Evolutionary conservation across 2,888 invertebrate species (phyloP).

Genomic region (Hyposoter dolosus): DNA sequence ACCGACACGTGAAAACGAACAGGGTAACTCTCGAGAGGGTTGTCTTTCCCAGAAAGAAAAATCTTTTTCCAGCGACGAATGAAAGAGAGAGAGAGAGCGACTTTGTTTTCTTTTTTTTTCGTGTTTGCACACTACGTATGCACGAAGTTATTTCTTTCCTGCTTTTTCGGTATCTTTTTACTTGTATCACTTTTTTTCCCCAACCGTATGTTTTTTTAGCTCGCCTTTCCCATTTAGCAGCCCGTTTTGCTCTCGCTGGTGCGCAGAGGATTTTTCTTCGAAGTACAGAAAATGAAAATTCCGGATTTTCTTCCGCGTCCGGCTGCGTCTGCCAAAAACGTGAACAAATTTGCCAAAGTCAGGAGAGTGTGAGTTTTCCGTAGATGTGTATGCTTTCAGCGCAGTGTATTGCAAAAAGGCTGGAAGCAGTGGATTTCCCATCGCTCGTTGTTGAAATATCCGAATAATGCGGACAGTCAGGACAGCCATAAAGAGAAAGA

Average conservation of each 20-base stretch:
- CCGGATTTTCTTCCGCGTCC: not conserved
- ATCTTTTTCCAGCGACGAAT: slow-evolving; percentile 23
- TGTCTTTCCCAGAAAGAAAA: slow-evolving; percentile 31
- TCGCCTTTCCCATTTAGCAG: slow-evolving; percentile 26
- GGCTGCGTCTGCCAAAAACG: not conserved
- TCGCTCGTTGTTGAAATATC: slow-evolving; percentile 53
- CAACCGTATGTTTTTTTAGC: not conserved
- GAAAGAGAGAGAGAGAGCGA: slow-evolving; percentile 22
- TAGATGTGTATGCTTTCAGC: not conserved
- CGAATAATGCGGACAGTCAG: slow-evolving; percentile 51
- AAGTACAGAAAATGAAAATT: slow-evolving; percentile 32
- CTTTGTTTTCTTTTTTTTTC: slow-evolving; percentile 43
- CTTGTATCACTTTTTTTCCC: not conserved
- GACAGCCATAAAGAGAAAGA: slow-evolving; percentile 21
- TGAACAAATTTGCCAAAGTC: slow-evolving; percentile 39
- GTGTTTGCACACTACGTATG: slow-evolving; percentile 24
- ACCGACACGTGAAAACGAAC: slow-evolving; percentile 46
- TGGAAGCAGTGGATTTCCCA: slow-evolving; percentile 47
- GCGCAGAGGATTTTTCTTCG: slow-evolving; percentile 34
- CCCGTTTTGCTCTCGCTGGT: slow-evolving; percentile 2
- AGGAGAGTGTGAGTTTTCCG: not conserved
- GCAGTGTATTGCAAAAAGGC: slow-evolving; percentile 9
- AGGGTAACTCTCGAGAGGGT: slow-evolving; percentile 50
- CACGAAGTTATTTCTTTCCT: slow-evolving; percentile 15
- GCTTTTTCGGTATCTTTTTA: not conserved